Percentiles rank a stretch among this genome's conserved stretches.
Evolutionary conservation across 2,113 vertebrate species (phyloP).

Genomic region (Grantiella picta): DNA sequence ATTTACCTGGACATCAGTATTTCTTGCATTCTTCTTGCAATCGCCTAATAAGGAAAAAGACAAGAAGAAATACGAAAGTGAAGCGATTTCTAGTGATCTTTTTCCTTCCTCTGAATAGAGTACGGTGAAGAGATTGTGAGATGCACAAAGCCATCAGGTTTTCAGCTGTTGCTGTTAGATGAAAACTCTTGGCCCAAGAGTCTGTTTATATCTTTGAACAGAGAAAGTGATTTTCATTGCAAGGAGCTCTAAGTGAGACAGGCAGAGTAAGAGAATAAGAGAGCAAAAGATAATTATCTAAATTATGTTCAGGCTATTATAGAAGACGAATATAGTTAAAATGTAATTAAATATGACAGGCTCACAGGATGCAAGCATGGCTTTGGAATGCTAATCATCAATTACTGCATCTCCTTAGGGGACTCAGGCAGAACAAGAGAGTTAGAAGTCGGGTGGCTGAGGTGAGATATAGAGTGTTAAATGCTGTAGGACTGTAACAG

Average conservation of each 20-base stretch:
- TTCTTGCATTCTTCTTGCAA: neutral
- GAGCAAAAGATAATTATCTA: slow-evolving; percentile 80
- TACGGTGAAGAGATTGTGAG: neutral
- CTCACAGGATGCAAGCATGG: slow-evolving; percentile 76
- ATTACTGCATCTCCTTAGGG: slow-evolving; percentile 75
- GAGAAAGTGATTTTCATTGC: slow-evolving; percentile 70
- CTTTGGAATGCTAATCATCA: slow-evolving; percentile 81
- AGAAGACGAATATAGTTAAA: slow-evolving; percentile 81
- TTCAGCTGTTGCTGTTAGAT: slow-evolving; percentile 48
- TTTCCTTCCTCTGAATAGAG: neutral
- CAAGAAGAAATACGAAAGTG: neutral
- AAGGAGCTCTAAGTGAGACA: slow-evolving; percentile 65
- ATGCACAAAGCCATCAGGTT: neutral
- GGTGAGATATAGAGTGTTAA: slow-evolving; percentile 31
- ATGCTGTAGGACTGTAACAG: neutral
- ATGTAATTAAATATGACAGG: slow-evolving; percentile 82
- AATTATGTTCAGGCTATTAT: slow-evolving; percentile 82
- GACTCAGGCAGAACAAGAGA: slow-evolving; percentile 11
- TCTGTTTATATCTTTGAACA: slow-evolving; percentile 72
- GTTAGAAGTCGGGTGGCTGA: slow-evolving; percentile 19
- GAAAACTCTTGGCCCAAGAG: slow-evolving; percentile 58
- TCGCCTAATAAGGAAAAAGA: neutral
- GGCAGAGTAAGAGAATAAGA: slow-evolving; percentile 75
- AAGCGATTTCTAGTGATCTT: neutral
- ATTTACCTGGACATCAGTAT: neutral